Evolutionary conservation across 2,797 vertebrate species (phyloP), one percentile per base, ranked within the genome.

Genomic region (Anguilla pacifica): DNA sequence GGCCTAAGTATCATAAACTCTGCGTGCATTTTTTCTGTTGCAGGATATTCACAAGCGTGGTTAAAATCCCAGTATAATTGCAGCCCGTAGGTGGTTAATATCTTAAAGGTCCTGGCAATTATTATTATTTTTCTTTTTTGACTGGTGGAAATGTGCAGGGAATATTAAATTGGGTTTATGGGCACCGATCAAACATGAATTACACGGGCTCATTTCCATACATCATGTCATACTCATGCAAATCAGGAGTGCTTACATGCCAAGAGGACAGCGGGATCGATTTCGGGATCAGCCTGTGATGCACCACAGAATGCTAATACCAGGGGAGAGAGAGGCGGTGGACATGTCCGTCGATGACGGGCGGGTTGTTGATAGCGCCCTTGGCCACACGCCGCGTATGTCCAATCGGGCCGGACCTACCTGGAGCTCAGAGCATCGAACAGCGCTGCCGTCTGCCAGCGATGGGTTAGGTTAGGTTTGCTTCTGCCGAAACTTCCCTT

Each of bases 91-190:
- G 53, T 70, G 13, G 82, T 70, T 88, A 49, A 87, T 90, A 87
- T 87, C 72, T 67, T 51, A 90, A 90, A 90, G 83, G 79, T 90
- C 88, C 87, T 19, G 15, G 49, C 87, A 87, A 88, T 84, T 85
- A 88, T 91, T 89, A 85, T 77, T 84, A 39, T 87, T 61, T 59
- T 67, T 77, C 86, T 74, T 85, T 85, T 84, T 64, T 84, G 46
- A 35, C 85, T 59, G 64, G 61, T 83, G 55, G 49, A 86, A 72
- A 85, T 55, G 84, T 85, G 84, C 49, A 39, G 84, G 74, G 81
- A 90, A 88, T 91, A 35, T 53, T 85, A 86, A 84, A 87, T 91
- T 53, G 87, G 64, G 87, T 82, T 85, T 70, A 77, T 22, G 51
- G n/a, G 39, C n/a, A 6, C 51, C 35, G 86, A 46, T 11, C 6